These are phyloP conservation scores for Serinus canaria DNA, from an alignment of 2,113 vertebrate species.

Conservation along the genomic window DNA sequence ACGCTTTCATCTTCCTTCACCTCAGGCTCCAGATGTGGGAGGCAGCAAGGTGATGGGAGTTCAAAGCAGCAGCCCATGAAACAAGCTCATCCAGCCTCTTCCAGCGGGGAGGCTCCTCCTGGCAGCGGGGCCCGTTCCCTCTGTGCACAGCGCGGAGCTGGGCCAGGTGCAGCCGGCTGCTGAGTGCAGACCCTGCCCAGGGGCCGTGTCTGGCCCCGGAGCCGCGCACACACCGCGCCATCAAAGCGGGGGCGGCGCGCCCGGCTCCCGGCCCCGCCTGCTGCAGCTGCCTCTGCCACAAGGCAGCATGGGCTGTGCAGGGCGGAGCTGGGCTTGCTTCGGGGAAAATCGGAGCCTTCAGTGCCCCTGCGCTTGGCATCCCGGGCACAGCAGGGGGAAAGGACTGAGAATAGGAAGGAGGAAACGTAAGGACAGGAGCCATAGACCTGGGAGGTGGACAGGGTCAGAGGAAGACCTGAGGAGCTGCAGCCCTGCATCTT, in stretches of 20 bases:
- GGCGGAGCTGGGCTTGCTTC: not conserved
- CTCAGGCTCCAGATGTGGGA: slow-evolving; percentile 54
- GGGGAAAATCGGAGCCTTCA: not conserved
- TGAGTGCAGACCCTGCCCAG: not conserved
- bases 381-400: accelerated
- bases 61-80: slow-evolving; percentile 1
- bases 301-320: not conserved
- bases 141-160: not conserved
- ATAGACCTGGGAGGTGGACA: accelerated
- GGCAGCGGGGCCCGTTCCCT: not conserved
- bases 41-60: not conserved
- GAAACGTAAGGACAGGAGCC: accelerated
- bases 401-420: not conserved
- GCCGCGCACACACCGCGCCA: not conserved
- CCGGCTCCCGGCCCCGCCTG: not conserved
- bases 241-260: not conserved
- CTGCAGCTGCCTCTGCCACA: not conserved
- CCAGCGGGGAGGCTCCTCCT: accelerated
- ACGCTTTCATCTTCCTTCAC: slow-evolving; percentile 46
- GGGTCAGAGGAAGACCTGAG: accelerated
- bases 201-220: not conserved
- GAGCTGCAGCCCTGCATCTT: not conserved
- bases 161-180: slow-evolving; percentile 34
- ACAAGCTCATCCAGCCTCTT: not conserved
- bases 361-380: not conserved